Conservation (phyloP, 2,888 invertebrate genomes). For the Agrochola lychnidis region DNA sequence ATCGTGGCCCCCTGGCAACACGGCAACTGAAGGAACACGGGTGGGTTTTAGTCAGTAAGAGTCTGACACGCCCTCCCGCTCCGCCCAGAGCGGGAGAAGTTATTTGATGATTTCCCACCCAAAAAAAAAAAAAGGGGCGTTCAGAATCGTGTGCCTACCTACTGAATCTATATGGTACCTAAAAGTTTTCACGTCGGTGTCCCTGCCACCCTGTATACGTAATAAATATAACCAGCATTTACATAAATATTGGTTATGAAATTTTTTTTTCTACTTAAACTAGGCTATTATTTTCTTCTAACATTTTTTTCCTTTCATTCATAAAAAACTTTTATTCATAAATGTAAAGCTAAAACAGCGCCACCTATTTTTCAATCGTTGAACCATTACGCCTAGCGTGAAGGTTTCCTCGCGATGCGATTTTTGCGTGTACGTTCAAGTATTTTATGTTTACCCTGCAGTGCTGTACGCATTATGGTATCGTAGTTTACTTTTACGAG, state of each 20-base stretch:
- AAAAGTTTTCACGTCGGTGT: too few relatives aligned
- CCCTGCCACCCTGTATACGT: not conserved
- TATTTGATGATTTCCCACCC: too few relatives aligned
- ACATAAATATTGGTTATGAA: not conserved
- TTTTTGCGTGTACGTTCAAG: too few relatives aligned
- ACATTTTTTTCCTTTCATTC: not conserved
- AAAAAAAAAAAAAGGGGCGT: too few relatives aligned
- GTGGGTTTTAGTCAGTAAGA: too few relatives aligned
- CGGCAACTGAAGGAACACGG: too few relatives aligned
- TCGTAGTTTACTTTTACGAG: not conserved
- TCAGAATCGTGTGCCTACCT: too few relatives aligned
- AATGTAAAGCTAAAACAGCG: constrained; percentile 14
- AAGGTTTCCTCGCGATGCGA: not conserved
- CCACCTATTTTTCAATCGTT: constrained; percentile 34
- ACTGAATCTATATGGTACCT: too few relatives aligned
- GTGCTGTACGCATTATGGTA: not conserved
- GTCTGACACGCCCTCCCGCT: too few relatives aligned
- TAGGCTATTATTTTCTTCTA: not conserved
- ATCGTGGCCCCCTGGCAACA: too few relatives aligned
- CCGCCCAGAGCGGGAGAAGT: too few relatives aligned
- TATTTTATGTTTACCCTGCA: not conserved
- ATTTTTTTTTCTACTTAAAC: not conserved
- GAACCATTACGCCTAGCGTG: constrained; percentile 4
- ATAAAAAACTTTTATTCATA: too few relatives aligned
- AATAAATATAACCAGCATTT: not conserved